A percentile compares a stretch with the other conserved stretches of the same genome.
phyloP scores from a whole-genome alignment of 2,888 invertebrate genomes.

The Noctua pronuba region DNA sequence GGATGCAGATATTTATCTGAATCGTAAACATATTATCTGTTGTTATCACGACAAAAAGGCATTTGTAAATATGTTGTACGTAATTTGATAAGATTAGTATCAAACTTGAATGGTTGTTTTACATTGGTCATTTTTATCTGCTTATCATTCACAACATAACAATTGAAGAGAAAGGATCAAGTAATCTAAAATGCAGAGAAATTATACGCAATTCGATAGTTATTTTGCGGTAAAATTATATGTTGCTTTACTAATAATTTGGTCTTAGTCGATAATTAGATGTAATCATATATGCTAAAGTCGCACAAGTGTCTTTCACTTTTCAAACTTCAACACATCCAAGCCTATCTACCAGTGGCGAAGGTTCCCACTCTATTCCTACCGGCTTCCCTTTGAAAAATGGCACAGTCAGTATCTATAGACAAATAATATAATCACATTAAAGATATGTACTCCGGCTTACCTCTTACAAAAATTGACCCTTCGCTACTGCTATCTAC shows the following conservation, averaged over 20 bases:
- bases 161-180: slow-evolving; percentile 3
- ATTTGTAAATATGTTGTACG: slow-evolving; percentile 18
- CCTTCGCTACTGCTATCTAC: too few relatives aligned
- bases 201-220: slow-evolving; percentile 42
- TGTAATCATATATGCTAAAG: neutral
- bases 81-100: slow-evolving; percentile 49
- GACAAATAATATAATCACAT: too few relatives aligned
- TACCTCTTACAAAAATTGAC: too few relatives aligned
- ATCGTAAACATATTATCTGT: slow-evolving; percentile 24
- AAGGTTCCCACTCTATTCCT: too few relatives aligned
- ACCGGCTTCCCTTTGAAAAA: too few relatives aligned
- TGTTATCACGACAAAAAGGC: slow-evolving; percentile 15
- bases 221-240: slow-evolving; percentile 40
- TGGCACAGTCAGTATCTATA: too few relatives aligned
- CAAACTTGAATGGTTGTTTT: slow-evolving; percentile 32
- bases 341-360: too few relatives aligned
- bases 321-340: neutral
- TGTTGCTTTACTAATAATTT: neutral
- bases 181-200: slow-evolving; percentile 32
- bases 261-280: neutral
- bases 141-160: slow-evolving; percentile 22
- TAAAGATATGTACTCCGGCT: too few relatives aligned
- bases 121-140: slow-evolving; percentile 15
- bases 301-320: neutral
- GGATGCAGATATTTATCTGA: slow-evolving; percentile 1